These are phyloP conservation scores for Pseudochromis fuscus DNA, from an alignment of 2,797 vertebrate genomes.

Conservation along the genomic window DNA sequence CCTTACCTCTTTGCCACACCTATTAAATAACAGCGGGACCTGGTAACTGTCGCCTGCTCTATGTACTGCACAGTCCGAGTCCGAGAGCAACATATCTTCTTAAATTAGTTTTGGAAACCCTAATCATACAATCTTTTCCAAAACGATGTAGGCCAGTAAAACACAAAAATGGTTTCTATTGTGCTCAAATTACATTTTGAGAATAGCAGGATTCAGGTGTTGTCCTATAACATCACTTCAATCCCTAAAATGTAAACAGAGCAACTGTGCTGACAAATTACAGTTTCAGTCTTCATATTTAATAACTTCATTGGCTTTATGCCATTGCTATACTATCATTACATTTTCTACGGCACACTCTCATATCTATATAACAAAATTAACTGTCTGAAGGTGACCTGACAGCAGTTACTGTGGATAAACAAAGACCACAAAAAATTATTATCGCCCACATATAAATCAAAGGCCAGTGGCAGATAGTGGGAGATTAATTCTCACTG, in stretches of 20 bases:
- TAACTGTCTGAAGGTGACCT: conserved; percentile 13
- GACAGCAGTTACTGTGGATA: conserved; percentile 15
- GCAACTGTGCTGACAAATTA: background rate
- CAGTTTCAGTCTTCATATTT: background rate
- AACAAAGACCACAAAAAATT: conserved; percentile 21
- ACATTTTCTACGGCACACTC: background rate
- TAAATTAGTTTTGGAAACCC: no score
- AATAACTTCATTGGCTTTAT: no score
- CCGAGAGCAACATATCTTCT: no score
- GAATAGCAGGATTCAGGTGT: no score
- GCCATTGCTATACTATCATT: no score
- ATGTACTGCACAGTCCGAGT: no score
- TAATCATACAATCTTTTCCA: no score
- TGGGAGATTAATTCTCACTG: conserved; percentile 40
- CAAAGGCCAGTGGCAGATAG: conserved; percentile 32
- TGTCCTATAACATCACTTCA: background rate
- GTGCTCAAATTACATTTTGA: background rate
- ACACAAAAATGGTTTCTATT: background rate
- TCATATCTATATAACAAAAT: conserved; percentile 2
- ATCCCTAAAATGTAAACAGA: background rate
- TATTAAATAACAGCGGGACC: no score
- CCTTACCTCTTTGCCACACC: no score
- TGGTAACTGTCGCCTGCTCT: no score
- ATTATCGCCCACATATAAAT: conserved; percentile 36
- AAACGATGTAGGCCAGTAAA: background rate